Conservation (phyloP, 2,113 vertebrate species). For the Xenotilapia caudafasciata region DNA sequence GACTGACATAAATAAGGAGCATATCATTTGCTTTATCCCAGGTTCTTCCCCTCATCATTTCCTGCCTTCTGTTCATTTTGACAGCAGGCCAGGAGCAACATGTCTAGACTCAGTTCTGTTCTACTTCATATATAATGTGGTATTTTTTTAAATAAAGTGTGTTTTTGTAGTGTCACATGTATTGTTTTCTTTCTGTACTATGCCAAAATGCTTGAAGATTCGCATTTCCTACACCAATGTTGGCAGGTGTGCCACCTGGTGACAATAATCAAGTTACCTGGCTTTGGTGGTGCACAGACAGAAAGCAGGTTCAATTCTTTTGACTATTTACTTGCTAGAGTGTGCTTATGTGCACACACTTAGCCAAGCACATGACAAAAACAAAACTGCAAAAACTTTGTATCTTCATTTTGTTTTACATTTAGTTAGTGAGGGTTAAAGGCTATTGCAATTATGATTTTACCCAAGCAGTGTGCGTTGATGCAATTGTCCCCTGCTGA, state of each 20-base stretch:
- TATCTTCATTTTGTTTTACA: background rate
- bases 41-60: constrained; percentile 1
- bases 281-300: background rate
- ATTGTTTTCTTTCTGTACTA: background rate
- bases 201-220: background rate
- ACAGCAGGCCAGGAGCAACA: constrained; percentile 5
- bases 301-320: background rate
- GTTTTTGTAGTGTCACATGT: background rate
- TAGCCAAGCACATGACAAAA: background rate
- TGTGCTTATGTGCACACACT: background rate
- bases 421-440: background rate
- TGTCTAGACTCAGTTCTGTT: constrained; percentile 1
- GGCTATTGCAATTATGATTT: background rate
- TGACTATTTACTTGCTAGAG: background rate
- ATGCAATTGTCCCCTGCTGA: background rate
- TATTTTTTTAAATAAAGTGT: background rate
- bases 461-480: fast-evolving
- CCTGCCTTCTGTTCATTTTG: constrained; percentile 25
- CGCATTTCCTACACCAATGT: background rate
- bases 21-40: background rate
- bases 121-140: background rate
- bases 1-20: constrained; percentile 11
- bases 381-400: background rate
- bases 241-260: background rate
- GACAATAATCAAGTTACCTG: background rate